Evolutionary conservation across 2,797 vertebrate species (phyloP).

Genomic region (Bovichtus diacanthus): DNA sequence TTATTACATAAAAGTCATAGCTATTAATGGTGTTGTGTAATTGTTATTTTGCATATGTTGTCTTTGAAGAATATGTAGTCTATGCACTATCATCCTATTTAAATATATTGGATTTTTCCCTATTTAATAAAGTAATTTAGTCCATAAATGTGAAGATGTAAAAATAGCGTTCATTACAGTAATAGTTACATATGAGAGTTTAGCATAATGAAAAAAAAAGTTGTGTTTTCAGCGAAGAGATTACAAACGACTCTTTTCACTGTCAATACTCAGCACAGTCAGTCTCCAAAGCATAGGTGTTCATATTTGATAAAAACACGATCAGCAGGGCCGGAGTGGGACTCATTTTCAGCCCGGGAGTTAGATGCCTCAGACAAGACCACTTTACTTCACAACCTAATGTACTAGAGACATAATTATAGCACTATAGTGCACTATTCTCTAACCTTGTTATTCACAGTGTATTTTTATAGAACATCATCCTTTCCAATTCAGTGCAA

Average conservation of each 20-base stretch:
- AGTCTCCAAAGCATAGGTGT: neutral
- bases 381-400: no score
- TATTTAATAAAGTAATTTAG: slow-evolving; percentile 11
- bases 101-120: neutral
- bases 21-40: slow-evolving; percentile 8
- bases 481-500: no score
- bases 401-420: no score
- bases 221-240: slow-evolving; percentile 15
- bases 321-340: no score
- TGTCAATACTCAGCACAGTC: neutral
- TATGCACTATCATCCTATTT: neutral
- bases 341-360: no score
- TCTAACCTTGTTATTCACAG: no score
- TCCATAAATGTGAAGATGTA: slow-evolving; percentile 7
- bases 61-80: slow-evolving; percentile 11
- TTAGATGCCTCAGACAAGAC: no score
- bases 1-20: slow-evolving; percentile 28
- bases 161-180: slow-evolving; percentile 3
- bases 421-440: no score
- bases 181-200: slow-evolving; percentile 20
- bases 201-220: slow-evolving; percentile 25
- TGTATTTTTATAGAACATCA: no score
- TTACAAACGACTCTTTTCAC: slow-evolving; percentile 9
- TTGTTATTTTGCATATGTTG: slow-evolving; percentile 10
- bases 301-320: slow-evolving; percentile 1